phyloP scores from a whole-genome alignment of 2,113 vertebrate species.

The Nesospiza acunhae region DNA sequence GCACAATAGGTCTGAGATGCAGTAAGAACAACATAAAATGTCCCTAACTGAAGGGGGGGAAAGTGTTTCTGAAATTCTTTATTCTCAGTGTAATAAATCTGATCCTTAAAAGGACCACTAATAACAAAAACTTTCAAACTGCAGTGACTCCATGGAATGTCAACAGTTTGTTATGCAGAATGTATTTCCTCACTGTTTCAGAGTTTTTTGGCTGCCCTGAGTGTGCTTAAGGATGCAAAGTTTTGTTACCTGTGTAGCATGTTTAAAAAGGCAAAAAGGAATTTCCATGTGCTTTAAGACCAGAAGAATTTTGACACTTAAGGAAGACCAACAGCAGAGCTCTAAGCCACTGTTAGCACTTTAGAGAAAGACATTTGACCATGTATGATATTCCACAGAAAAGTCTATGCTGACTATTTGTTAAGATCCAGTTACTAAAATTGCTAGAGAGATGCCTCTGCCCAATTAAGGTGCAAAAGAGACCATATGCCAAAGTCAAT shows the following conservation, averaged over 20 bases:
- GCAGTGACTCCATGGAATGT: not conserved
- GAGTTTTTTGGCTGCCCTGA: not conserved
- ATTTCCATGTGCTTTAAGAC: not conserved
- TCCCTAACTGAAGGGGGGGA: accelerated
- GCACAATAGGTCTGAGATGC: not conserved
- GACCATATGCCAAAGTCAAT: not conserved
- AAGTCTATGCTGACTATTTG: not conserved
- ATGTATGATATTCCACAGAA: not conserved
- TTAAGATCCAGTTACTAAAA: not conserved
- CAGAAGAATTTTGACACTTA: not conserved
- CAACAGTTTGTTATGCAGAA: not conserved
- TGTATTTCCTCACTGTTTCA: not conserved
- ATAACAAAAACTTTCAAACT: not conserved
- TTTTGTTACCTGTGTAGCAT: not conserved
- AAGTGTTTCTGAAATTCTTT: not conserved
- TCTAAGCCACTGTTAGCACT: not conserved
- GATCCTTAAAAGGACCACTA: not conserved
- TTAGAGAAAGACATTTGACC: not conserved
- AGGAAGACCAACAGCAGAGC: not conserved
- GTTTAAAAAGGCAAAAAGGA: accelerated
- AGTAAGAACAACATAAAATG: not conserved
- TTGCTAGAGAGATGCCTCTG: not conserved
- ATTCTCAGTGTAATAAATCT: not conserved
- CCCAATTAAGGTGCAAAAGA: not conserved
- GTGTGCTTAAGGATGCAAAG: not conserved